Evolutionary conservation across 2,888 invertebrate genomes (phyloP).

Genomic region (Torymus tubicola): DNA sequence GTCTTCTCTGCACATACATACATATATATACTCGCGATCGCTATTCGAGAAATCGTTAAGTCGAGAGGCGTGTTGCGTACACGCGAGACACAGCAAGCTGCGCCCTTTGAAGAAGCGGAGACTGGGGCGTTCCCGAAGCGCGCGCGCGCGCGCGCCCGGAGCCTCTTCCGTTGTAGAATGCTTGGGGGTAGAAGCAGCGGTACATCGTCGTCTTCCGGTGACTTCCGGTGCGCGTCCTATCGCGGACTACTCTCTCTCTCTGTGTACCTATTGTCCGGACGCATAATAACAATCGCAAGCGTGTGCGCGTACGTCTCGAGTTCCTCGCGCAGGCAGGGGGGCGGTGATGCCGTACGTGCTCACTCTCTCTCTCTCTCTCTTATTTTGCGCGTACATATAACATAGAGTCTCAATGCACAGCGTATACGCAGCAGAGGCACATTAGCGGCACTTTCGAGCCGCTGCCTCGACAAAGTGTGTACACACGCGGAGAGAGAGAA

Average conservation of each 20-base stretch:
- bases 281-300: conserved; percentile 66
- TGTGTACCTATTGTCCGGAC: conserved; percentile 58
- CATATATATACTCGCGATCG: conserved; percentile 15
- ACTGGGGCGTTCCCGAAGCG: conserved; percentile 48
- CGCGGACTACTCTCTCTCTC: conserved; percentile 53
- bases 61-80: conserved; percentile 59
- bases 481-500: conserved; percentile 34
- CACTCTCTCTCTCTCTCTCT: conserved; percentile 41
- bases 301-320: conserved; percentile 75
- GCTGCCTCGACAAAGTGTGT: conserved; percentile 38
- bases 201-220: conserved; percentile 75
- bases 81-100: conserved; percentile 68
- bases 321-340: conserved; percentile 68
- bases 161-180: conserved; percentile 73
- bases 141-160: conserved; percentile 59
- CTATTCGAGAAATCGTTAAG: conserved; percentile 63
- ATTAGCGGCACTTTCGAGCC: conserved; percentile 70
- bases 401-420: conserved; percentile 61
- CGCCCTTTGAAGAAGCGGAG: conserved; percentile 61
- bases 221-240: conserved; percentile 71
- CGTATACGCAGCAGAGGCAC: conserved; percentile 64
- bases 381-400: not conserved
- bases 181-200: too few relatives aligned
- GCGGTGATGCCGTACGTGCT: conserved; percentile 13
- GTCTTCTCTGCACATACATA: not conserved